These are phyloP conservation scores for Anagrus nilaparvatae DNA, from an alignment of 1,140 invertebrate species.

Conservation along the genomic window DNA sequence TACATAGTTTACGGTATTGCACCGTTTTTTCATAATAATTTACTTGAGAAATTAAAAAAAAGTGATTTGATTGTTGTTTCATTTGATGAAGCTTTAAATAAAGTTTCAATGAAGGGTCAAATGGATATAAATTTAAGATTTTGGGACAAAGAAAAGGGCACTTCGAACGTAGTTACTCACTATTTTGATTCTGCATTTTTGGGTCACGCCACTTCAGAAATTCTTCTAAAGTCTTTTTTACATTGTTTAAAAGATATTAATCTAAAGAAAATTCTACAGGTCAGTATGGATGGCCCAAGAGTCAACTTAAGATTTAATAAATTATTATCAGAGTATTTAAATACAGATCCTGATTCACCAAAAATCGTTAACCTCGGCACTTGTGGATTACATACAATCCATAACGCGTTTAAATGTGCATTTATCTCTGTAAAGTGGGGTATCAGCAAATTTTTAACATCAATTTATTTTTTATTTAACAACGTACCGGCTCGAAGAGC, in stretches of 20 bases:
- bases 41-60: too few relatives aligned
- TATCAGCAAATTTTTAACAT: constrained; percentile 17
- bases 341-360: background rate
- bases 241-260: background rate
- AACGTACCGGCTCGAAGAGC: constrained; percentile 14
- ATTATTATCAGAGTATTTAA: constrained; percentile 8
- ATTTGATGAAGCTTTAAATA: constrained; percentile 18
- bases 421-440: constrained; percentile 17
- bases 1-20: too few relatives aligned
- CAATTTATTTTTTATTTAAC: constrained; percentile 17
- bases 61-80: constrained; percentile 8
- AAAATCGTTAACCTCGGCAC: constrained; percentile 16
- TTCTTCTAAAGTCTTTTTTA: constrained; percentile 10
- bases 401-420: constrained; percentile 21
- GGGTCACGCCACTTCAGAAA: constrained; percentile 2
- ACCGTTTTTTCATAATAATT: too few relatives aligned
- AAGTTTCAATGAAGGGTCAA: constrained; percentile 11
- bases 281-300: constrained; percentile 13
- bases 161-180: constrained; percentile 11
- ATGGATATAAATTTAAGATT: constrained; percentile 17
- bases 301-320: constrained; percentile 11
- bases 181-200: constrained; percentile 13
- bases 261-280: constrained; percentile 10
- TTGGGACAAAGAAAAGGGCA: constrained; percentile 8
- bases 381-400: constrained; percentile 20